phyloP scores from a whole-genome alignment of 1,140 invertebrate genomes.

The Orius laevigatus region DNA sequence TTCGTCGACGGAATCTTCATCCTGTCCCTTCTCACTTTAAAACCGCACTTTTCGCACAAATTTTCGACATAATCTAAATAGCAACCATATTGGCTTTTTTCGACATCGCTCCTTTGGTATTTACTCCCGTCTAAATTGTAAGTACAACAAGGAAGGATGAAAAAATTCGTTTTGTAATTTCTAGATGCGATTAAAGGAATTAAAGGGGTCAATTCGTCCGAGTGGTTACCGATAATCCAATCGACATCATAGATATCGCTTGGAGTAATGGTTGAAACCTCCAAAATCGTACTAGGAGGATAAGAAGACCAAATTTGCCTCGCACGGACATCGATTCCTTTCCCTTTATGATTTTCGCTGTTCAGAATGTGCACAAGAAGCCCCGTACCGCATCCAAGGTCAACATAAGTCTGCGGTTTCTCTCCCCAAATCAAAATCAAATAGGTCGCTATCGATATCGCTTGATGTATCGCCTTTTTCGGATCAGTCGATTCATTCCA shows the following conservation, averaged over 20 bases:
- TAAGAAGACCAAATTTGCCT: conserved; percentile 83
- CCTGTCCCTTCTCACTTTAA: conserved; percentile 57
- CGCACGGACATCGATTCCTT: conserved; percentile 76
- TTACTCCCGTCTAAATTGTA: conserved; percentile 81
- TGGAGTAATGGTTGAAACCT: conserved; percentile 39
- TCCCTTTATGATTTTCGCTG: conserved; percentile 67
- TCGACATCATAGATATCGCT: conserved; percentile 56
- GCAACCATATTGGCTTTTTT: conserved; percentile 59
- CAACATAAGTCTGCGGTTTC: conserved; percentile 56
- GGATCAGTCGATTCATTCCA: conserved; percentile 90
- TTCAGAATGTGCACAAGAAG: conserved; percentile 76
- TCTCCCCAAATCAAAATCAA: conserved; percentile 62
- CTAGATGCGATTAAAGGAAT: conserved; percentile 80
- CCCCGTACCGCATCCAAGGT: conserved; percentile 95
- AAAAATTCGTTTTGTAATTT: conserved; percentile 56
- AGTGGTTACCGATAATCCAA: conserved; percentile 98
- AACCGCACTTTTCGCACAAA: conserved; percentile 59
- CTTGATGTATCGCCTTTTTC: conserved; percentile 89
- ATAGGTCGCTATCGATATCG: conserved; percentile 88
- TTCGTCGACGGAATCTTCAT: conserved; percentile 93
- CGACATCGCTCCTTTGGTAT: conserved; percentile 47
- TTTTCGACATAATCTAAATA: conserved; percentile 65
- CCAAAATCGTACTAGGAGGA: conserved; percentile 29
- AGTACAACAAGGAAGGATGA: conserved; percentile 86
- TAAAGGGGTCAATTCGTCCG: conserved; percentile 96